These are phyloP conservation scores for Tetanocera ferruginea DNA, from an alignment of 2,888 invertebrate species.

Conservation along the genomic window DNA sequence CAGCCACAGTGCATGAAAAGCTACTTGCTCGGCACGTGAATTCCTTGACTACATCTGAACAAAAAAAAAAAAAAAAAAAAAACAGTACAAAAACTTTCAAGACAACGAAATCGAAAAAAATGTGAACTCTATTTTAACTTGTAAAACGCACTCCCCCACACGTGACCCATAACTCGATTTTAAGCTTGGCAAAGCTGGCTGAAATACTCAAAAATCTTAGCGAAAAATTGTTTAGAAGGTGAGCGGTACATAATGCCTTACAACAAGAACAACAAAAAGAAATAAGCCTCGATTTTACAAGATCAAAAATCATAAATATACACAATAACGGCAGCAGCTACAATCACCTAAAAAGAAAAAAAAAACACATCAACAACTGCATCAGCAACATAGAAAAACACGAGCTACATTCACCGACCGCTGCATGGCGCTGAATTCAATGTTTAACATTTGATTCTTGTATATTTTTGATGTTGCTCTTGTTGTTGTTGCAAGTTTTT, in stretches of 20 bases:
- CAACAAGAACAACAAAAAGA: not conserved
- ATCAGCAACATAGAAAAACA: not conserved
- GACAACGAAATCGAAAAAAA: no score
- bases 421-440: not conserved
- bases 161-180: no score
- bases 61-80: not conserved
- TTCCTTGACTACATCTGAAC: not conserved
- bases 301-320: conserved; percentile 12
- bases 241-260: not conserved
- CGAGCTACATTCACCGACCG: not conserved
- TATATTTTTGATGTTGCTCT: not conserved
- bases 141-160: no score
- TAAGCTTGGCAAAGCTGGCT: no score
- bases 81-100: no score
- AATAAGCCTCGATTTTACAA: not conserved
- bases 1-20: not conserved
- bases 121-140: no score
- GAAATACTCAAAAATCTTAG: no score
- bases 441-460: not conserved
- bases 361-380: conserved; percentile 1
- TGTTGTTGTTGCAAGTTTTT: not conserved
- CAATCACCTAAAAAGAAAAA: not conserved
- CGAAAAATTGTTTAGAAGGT: no score
- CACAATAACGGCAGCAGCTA: conserved; percentile 2
- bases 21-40: not conserved